Evolutionary conservation across 2,888 invertebrate genomes (phyloP), one percentile per base, ranked within the genome.

Genomic region (Pedicia rivosa): DNA sequence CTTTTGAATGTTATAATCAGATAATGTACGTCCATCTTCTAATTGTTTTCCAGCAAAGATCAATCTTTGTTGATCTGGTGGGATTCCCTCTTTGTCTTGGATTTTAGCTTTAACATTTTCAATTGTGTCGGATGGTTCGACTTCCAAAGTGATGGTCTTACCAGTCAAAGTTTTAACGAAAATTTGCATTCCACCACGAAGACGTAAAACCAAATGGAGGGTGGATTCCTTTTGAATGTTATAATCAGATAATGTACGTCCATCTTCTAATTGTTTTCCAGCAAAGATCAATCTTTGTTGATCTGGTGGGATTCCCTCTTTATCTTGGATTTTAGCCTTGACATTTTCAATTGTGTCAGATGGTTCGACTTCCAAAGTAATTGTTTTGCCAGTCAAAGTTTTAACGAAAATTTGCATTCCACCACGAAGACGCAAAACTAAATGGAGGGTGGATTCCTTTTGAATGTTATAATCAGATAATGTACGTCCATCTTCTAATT

Each of bases 361-460:
- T 34, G 90, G 78, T 63, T 91, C 88, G 52, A 87, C 87, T 73
- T 88, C 87, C 51, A 88, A 76, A 55, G 87, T 87, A 68, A 90
- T 88, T 67, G 90, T 91, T 71, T 90, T 91, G 53, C 88, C 90
- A 61, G 88, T 90, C 41, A 90, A 72, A 57, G 88, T 91, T 64
- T 91, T 91, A 42, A 91, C 90, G 64, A 91, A 95, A 63, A 95
- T 94, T 77, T 95, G 94, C 91, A 91, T 91, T 54, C 97, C 97
- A 66, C 95, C 95, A 48, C 90, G 74, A 40, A 94, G 72, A 49
- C 92, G 73, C 45, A 90, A 65, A 52, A 88, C 87, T 56, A 91
- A 67, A 57, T 90, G 88, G 41, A 90, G 70, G 0, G 90, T 90
- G 0, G 87, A 86, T 62, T 90, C 87, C 61, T 91, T 91, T 64